phyloP scores from a whole-genome alignment of 2,113 vertebrate species.

The Megatriorchis doriae region DNA sequence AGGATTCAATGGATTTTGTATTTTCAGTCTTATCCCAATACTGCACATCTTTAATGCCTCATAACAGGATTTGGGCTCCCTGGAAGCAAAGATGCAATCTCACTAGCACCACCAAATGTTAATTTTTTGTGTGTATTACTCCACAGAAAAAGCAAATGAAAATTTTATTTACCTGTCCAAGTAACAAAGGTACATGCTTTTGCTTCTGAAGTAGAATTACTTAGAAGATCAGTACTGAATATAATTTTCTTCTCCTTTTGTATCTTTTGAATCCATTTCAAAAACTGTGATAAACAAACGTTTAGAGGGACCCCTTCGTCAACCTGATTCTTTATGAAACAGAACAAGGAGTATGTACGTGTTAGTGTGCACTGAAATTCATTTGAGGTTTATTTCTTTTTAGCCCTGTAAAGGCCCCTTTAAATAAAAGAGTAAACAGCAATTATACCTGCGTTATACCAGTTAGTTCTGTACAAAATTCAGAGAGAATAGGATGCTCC shows the following conservation, averaged over 20 bases:
- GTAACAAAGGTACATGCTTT: constrained; percentile 87
- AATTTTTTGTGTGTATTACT: not conserved
- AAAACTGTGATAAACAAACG: constrained; percentile 89
- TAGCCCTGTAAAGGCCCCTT: not conserved
- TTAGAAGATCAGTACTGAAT: constrained; percentile 60
- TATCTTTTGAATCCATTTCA: constrained; percentile 85
- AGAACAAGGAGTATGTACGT: not conserved
- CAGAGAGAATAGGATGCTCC: constrained; percentile 85
- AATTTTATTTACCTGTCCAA: constrained; percentile 86
- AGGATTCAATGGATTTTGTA: not conserved
- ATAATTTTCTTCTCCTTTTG: constrained; percentile 79
- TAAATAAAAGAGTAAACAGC: not conserved
- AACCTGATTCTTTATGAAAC: constrained; percentile 80
- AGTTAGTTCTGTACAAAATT: constrained; percentile 88
- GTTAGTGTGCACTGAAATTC: not conserved
- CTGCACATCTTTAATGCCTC: not conserved
- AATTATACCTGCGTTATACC: constrained; percentile 86
- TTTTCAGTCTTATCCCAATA: not conserved
- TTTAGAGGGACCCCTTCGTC: constrained; percentile 87
- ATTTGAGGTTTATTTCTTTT: not conserved
- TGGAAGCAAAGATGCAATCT: not conserved
- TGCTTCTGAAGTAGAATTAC: constrained; percentile 26
- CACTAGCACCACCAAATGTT: not conserved
- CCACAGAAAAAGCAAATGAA: not conserved
- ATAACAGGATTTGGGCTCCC: not conserved